These are phyloP conservation scores for Sebastes variabilis DNA, from an alignment of 2,797 vertebrate genomes.

Conservation along the genomic window DNA sequence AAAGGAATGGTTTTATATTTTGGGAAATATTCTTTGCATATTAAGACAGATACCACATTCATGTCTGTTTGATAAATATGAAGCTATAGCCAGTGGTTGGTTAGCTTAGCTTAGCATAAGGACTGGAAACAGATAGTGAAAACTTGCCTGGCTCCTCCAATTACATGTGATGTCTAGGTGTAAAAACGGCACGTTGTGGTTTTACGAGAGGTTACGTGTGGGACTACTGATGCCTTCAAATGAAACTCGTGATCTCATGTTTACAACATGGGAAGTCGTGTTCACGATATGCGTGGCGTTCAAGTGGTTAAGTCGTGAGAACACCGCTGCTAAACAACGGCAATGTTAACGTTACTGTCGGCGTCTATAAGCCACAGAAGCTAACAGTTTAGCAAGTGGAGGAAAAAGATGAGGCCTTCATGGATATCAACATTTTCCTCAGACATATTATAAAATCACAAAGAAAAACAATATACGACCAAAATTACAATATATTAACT, in stretches of 20 bases:
- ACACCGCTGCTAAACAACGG: no score
- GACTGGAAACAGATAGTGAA: no score
- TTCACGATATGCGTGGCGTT: rapidly evolving
- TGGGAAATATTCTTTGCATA: neutral
- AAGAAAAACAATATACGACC: no score
- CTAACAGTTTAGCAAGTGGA: no score
- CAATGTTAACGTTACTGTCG: no score
- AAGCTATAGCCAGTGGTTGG: neutral
- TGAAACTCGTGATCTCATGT: rapidly evolving
- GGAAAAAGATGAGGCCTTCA: no score
- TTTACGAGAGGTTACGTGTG: neutral
- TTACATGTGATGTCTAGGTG: neutral
- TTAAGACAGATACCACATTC: neutral
- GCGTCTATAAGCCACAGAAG: no score
- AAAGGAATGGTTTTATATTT: neutral
- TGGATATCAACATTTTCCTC: no score
- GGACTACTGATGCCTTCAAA: rapidly evolving
- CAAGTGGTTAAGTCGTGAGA: no score
- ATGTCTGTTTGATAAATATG: neutral
- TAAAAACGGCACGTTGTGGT: neutral
- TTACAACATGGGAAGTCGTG: no score
- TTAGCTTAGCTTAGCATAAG: neutral
- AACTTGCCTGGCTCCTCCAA: neutral
- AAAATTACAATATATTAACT: no score
- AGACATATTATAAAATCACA: no score